Evolutionary conservation across 2,113 vertebrate species (phyloP), one percentile per base, ranked within the genome.

Genomic region (Sitta europaea): DNA sequence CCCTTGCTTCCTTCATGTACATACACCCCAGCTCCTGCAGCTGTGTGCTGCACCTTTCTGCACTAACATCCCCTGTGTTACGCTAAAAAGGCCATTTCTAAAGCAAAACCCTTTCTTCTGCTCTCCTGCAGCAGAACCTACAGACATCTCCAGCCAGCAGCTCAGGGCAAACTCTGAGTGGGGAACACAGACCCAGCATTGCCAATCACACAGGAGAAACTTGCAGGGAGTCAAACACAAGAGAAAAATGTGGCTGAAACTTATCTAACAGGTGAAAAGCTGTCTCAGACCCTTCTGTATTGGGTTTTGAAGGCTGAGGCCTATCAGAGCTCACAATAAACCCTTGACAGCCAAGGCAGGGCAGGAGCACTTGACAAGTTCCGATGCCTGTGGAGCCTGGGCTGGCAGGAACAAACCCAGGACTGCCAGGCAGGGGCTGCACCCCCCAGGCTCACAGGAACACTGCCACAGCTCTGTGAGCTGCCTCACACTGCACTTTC

Each of bases 301-400:
- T 7, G 54, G 13, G 27, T 11, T 88, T 90, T 79, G n/a, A 75
- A 78, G 27, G 27, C 54, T 31, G 36, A 85, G 50, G 45, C 14
- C 61, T 59, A 42, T 65, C 12, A n/a, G 20, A 50, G 51, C 23
- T 31, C 59, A 66, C 53, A 57, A 33, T 14, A 67, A 68, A 68
- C 29, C 40, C 47, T 6, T 1, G 0, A 20, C 3, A 28, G 35
- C 15, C 31, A 72, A 25, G 35, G 50, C 38, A 79, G 40, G 1
- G 0, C 1, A 17, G 43, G 25, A 40, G 28, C 47, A 53, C 47
- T 29, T 6, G 0, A 28, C 27, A 24, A 13, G 47, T 24, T 70
- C 6, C 0, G 0, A 20, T 54, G 40, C 54, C 55, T 25, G 16
- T 11, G 29, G n/a, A 54, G 70, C n/a, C 47, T 31, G 61, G 40